Conservation (phyloP, 2,113 vertebrate genomes). For the Lonchura striata region DNA sequence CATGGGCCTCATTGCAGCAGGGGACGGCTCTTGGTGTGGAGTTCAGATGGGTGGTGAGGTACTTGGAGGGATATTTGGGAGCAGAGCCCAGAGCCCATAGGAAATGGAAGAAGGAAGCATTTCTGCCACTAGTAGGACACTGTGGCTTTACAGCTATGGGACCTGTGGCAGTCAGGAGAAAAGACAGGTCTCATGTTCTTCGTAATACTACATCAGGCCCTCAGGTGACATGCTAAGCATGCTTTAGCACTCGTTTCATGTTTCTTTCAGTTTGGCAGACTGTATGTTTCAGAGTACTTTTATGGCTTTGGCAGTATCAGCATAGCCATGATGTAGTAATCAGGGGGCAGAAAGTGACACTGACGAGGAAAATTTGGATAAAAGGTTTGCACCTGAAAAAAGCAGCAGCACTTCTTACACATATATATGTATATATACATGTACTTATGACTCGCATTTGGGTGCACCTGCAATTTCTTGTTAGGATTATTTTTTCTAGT, state of each 20-base stretch:
- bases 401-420: neutral
- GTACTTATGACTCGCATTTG: neutral
- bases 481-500: neutral
- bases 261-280: neutral
- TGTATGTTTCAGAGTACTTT: neutral
- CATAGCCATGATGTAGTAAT: accelerated
- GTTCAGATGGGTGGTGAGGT: neutral
- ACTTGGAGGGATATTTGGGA: neutral
- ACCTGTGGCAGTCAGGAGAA: neutral
- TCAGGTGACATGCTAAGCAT: neutral
- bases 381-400: neutral
- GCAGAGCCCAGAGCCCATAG: neutral
- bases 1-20: neutral
- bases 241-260: neutral
- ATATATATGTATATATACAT: neutral
- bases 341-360: neutral
- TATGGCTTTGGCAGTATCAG: neutral
- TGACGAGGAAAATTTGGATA: neutral
- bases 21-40: neutral
- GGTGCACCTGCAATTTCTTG: neutral
- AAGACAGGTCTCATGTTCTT: accelerated
- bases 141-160: neutral
- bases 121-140: neutral
- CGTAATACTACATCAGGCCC: neutral
- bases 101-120: neutral